Evolutionary conservation across 1,140 invertebrate genomes (phyloP).

Genomic region (Meteorus sp.): DNA sequence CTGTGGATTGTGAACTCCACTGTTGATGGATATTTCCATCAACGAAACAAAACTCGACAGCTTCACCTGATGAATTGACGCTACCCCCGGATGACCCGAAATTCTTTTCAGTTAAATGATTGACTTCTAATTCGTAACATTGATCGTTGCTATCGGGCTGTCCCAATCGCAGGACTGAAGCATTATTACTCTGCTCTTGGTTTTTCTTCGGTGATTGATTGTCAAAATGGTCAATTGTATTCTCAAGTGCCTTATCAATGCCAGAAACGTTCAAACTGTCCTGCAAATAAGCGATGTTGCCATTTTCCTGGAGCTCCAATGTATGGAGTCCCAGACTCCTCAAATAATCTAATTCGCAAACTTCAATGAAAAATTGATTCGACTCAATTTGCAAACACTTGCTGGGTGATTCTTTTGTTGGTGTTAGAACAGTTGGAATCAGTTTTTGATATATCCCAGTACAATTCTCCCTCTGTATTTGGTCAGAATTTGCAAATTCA

Average conservation of each 20-base stretch:
- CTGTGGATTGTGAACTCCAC: constrained; percentile 3
- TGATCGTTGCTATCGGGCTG: no score
- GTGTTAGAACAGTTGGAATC: background rate
- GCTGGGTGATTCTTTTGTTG: background rate
- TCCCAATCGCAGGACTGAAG: no score
- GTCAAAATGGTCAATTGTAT: background rate
- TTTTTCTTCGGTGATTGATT: no score
- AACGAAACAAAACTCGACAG: no score
- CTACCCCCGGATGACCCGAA: no score
- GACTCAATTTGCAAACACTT: constrained; percentile 17
- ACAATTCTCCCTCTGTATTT: background rate
- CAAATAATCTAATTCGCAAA: constrained; percentile 18
- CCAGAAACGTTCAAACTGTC: background rate
- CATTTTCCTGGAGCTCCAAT: constrained; percentile 10
- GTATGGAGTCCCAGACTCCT: constrained; percentile 4
- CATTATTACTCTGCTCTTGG: no score
- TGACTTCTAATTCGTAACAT: no score
- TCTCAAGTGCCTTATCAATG: background rate
- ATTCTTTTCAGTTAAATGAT: no score
- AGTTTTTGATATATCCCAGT: background rate
- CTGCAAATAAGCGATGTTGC: background rate
- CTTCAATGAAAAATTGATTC: constrained; percentile 23
- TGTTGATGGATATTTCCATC: background rate
- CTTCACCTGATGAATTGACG: no score
- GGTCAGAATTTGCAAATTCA: constrained; percentile 15